Conservation (phyloP, 2,797 vertebrate species). For the Microctenopoma stevenorrisi region DNA sequence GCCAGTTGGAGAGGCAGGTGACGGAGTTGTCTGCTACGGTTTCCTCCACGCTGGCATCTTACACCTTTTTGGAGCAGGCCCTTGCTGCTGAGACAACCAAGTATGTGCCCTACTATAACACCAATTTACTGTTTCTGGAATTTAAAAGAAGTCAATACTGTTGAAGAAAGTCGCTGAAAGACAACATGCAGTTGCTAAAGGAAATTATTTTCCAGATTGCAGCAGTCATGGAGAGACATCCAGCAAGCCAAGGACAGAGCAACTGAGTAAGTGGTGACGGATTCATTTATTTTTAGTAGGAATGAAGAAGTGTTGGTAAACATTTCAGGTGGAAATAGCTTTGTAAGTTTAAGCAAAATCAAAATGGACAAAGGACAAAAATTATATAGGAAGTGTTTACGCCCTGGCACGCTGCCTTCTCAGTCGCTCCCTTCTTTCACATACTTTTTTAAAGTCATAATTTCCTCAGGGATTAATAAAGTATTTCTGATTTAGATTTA, state of each 20-base stretch:
- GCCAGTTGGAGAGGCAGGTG: conserved; percentile 76
- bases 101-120: conserved; percentile 56
- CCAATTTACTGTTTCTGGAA: neutral
- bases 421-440: too few relatives aligned
- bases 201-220: conserved; percentile 66
- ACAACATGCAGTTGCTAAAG: neutral
- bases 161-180: neutral
- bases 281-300: neutral
- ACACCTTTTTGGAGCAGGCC: conserved; percentile 82
- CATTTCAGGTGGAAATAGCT: neutral
- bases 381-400: too few relatives aligned
- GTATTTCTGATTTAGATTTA: too few relatives aligned
- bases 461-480: too few relatives aligned
- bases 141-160: too few relatives aligned
- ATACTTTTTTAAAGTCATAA: too few relatives aligned
- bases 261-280: conserved; percentile 63
- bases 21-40: conserved; percentile 81
- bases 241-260: conserved; percentile 69
- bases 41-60: conserved; percentile 82
- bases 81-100: conserved; percentile 75
- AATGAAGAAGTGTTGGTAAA: neutral
- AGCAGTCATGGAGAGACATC: conserved; percentile 77
- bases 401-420: too few relatives aligned
- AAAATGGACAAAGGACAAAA: too few relatives aligned
- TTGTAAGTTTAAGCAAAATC: neutral